A percentile compares a stretch with the other conserved stretches of the same genome.
phyloP scores from a whole-genome alignment of 2,113 vertebrate species.

The Camelus bactrianus region DNA sequence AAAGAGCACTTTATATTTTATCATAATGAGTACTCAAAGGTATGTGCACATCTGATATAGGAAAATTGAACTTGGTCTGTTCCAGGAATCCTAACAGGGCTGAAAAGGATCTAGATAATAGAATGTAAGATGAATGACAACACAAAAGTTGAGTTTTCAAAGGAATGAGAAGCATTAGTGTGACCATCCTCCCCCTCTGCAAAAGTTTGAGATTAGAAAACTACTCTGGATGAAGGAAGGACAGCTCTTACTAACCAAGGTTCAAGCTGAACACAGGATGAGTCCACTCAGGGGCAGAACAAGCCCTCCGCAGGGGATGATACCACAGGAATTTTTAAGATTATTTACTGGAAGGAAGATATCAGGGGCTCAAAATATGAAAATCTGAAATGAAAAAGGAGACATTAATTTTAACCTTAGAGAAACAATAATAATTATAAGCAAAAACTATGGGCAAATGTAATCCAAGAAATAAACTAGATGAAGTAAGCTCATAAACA shows the following conservation, averaged over 20 bases:
- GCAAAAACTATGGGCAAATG: not conserved
- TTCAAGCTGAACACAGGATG: not conserved
- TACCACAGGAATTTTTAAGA: not conserved
- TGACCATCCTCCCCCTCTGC: fast-evolving
- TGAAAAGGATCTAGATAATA: not conserved
- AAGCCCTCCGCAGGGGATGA: not conserved
- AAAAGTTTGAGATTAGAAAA: not conserved
- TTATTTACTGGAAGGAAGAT: not conserved
- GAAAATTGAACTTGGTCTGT: not conserved
- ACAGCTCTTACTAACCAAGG: not conserved
- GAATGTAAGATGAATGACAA: not conserved
- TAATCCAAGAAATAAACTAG: not conserved
- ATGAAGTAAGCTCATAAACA: not conserved
- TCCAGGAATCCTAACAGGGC: not conserved
- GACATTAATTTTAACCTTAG: not conserved
- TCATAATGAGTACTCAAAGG: not conserved
- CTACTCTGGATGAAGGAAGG: not conserved
- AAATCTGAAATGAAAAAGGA: not conserved
- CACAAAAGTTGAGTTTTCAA: not conserved
- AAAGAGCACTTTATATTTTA: not conserved
- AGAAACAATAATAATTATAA: not conserved
- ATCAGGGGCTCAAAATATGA: not conserved
- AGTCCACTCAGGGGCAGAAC: not conserved
- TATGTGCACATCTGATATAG: not conserved
- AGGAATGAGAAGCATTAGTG: not conserved